Base-by-base conservation (phyloP, 2,797 vertebrate species). In the Scolopax bukidnonensis region DNA sequence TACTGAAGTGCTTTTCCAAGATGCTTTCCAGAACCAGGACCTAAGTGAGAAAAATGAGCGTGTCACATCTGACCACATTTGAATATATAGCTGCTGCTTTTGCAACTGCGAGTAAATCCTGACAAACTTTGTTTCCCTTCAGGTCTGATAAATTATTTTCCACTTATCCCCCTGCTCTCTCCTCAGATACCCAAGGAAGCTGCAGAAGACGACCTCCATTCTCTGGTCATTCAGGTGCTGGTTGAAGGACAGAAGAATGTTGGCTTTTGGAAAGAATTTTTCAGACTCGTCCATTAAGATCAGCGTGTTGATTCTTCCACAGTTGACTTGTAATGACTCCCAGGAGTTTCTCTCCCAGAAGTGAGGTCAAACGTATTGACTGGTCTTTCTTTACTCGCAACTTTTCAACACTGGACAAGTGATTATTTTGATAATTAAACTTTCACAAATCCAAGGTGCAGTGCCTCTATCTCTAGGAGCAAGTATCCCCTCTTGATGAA, bases 31-130 rank as follows among this genome's bases (percentile, higher is more conserved):
- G 94, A 95, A 60, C 79, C 69, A 36, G 11, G 0, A 54, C 53
- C 50, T 91, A 93, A 96, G 89, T 93, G 92, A 94, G 93, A 96
- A 96, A 92, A 96, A 96, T 92, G 84, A 90, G 41, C 1, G 19
- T 97, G 95, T 94, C 71, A 85, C 56, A 1, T 90, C 47, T 4
- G 7, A 45, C 59, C 47, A n/a, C 45, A n/a, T 85, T 74, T 85
- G 68, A 89, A 70, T 75, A 57, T 54, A 73, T 36, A 33, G 65
- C 84, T 90, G 75, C 89, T 71, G 77, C 84, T 87, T 81, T 73
- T 82, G 81, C 68, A 80, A 25, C 41, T 16, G 74, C 0, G 1
- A 89, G 89, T 75, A 85, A 87, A 85, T 89, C 75, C 81, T 50
- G 64, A 54, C 18, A 43, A 82, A 68, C 64, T 60, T 87, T 0